Evolutionary conservation across 2,888 invertebrate genomes (phyloP).

Genomic region (Onthophagus sagittarius): DNA sequence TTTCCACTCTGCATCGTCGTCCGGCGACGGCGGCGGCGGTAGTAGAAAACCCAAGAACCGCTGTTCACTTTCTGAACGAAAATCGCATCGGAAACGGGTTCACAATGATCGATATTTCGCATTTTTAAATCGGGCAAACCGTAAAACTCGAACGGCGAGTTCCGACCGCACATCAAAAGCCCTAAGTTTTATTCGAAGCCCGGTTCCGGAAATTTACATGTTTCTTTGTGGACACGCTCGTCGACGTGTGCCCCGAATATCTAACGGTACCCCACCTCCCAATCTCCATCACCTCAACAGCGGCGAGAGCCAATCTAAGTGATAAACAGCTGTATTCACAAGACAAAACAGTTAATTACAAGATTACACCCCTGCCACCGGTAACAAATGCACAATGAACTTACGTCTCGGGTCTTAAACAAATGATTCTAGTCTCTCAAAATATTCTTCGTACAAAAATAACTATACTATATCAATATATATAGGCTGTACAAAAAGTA

Average conservation of each 20-base stretch:
- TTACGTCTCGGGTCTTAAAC: background rate
- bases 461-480: too few species aligned
- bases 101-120: conserved; percentile 12
- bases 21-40: too few species aligned
- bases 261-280: background rate
- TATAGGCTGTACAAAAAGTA: too few species aligned
- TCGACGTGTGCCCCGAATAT: conserved; percentile 13
- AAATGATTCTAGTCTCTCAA: background rate
- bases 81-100: background rate
- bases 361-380: conserved; percentile 7
- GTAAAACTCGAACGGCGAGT: conserved; percentile 25
- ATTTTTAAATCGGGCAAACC: conserved; percentile 25
- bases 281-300: background rate
- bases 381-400: conserved; percentile 4
- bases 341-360: conserved; percentile 11
- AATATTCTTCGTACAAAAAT: background rate
- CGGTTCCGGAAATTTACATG: conserved; percentile 20
- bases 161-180: conserved; percentile 26
- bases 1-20: background rate
- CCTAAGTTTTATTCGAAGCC: conserved; percentile 26
- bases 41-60: background rate
- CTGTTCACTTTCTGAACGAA: background rate
- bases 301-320: background rate
- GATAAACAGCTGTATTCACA: conserved; percentile 9
- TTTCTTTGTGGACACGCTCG: conserved; percentile 17